Evolutionary conservation across 2,888 invertebrate genomes (phyloP).

Genomic region (Lutraria lutraria): DNA sequence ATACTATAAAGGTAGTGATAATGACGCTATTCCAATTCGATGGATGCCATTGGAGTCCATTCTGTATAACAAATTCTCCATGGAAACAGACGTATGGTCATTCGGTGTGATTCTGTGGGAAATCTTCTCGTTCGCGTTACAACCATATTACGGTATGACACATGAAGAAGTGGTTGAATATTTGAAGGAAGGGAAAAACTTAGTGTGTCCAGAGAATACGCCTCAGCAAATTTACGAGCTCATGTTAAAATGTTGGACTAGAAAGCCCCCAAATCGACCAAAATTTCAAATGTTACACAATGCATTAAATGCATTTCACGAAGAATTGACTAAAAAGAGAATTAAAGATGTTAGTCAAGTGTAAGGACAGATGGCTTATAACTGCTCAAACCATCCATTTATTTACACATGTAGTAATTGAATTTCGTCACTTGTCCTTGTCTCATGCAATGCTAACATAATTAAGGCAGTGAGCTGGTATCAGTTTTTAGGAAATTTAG

Average conservation of each 20-base stretch:
- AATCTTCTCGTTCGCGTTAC: conserved; percentile 97
- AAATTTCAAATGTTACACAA: conserved; percentile 90
- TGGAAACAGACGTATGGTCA: conserved; percentile 99
- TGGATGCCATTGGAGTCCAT: conserved; percentile 99
- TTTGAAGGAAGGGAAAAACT: conserved; percentile 96
- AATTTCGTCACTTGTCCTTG: not conserved
- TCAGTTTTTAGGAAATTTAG: not conserved
- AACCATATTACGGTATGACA: conserved; percentile 98
- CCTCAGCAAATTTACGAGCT: conserved; percentile 93
- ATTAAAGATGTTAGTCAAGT: conserved; percentile 59
- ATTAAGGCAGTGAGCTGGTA: not conserved
- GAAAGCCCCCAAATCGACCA: conserved; percentile 94
- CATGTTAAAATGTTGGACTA: conserved; percentile 97
- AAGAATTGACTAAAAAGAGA: conserved; percentile 77
- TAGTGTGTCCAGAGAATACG: conserved; percentile 96
- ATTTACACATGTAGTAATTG: conserved; percentile 26
- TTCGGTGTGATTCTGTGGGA: conserved; percentile 99
- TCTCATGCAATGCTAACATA: not conserved
- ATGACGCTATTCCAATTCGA: conserved; percentile 95
- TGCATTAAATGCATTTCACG: conserved; percentile 88
- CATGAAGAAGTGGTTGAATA: conserved; percentile 98
- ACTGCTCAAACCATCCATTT: conserved; percentile 27
- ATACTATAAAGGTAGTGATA: conserved; percentile 94
- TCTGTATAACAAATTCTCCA: conserved; percentile 97
- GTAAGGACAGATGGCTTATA: conserved; percentile 22